Base-by-base conservation (phyloP, 2,797 vertebrate genomes). In the Oreochromis grahami region DNA sequence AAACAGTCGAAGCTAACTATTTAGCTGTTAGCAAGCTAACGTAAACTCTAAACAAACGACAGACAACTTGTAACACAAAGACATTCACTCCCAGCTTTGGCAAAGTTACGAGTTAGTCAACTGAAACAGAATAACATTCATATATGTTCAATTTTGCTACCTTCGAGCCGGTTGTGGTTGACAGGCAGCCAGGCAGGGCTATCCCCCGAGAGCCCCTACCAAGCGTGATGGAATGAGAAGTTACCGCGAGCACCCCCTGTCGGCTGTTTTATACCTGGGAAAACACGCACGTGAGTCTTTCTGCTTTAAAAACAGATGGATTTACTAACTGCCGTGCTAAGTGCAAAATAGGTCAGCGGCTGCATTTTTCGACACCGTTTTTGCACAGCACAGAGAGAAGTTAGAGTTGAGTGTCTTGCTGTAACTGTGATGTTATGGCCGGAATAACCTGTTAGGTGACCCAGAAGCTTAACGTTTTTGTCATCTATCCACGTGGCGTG, bases 91-190 rank as follows among this genome's bases (percentile, higher is more conserved):
- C 14, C 2, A 34, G 7, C 19, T 3, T 1, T 21, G 24, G 1
- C 1, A 19, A 17, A 26, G 26, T 52, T 24, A 13, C 5, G 5
- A n/a, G 2, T 2, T 26, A 36, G 8, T 56, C 11, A 6, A 3
- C 9, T 3, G 11, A 50, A 8, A 63, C 1, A 32, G 1, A 52
- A 17, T 8, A 3, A 8, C 12, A 41, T 21, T 2, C 21, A 36
- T 8, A 53, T 29, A 74, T 7, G 3, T 58, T 17, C 32, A 10
- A 3, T 21, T 48, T 45, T 45, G 4, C 10, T 95, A 96, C 94
- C 95, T 94, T 91, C 56, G 51, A 90, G 83, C 80, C 53, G 76
- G 78, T 74, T 86, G 88, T 78, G 41, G 85, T 76, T 82, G 48
- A 77, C 83, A 88, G 87, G 79, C 83, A 82, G 84, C 70, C 43